These are phyloP conservation scores for Xenentodon cancila DNA, from an alignment of 2,797 vertebrate genomes.

Conservation along the genomic window DNA sequence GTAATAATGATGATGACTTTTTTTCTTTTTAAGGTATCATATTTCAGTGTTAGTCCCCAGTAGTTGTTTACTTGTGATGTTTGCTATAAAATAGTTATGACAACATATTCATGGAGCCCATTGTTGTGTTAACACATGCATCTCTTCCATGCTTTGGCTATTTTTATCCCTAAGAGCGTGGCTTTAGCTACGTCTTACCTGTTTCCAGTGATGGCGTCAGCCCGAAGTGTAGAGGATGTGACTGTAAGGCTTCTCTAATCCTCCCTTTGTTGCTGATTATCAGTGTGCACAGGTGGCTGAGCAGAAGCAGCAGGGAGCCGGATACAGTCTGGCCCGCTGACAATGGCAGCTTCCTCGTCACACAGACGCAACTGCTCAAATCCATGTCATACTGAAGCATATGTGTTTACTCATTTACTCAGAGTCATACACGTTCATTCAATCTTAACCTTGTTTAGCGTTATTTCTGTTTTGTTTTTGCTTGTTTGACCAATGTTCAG, in stretches of 20 bases:
- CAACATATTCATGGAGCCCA: background rate
- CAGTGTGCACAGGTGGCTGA: slow-evolving; percentile 52
- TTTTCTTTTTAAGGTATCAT: too few species aligned
- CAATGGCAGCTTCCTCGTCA: slow-evolving; percentile 9
- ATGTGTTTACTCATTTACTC: too few species aligned
- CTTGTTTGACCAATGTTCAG: background rate
- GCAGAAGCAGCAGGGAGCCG: slow-evolving; percentile 22
- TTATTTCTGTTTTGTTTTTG: background rate
- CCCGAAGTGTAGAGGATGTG: slow-evolving; percentile 25
- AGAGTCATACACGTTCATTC: too few species aligned
- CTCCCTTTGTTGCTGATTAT: slow-evolving; percentile 61
- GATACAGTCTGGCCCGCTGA: slow-evolving; percentile 8
- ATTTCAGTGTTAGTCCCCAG: too few species aligned
- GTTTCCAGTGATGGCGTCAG: slow-evolving; percentile 56
- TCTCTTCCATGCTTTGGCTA: slow-evolving; percentile 12
- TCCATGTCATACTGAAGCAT: background rate
- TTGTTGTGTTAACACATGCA: background rate
- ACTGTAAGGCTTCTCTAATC: slow-evolving; percentile 63
- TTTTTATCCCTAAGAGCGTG: slow-evolving; percentile 40
- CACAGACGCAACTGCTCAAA: slow-evolving; percentile 12
- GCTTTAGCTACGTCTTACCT: slow-evolving; percentile 51
- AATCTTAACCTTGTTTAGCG: too few species aligned
- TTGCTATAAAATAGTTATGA: background rate
- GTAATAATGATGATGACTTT: too few species aligned
- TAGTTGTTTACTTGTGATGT: slow-evolving; percentile 1